Percentiles rank a stretch among this genome's conserved stretches.
These are phyloP conservation scores for Chromobotia macracanthus DNA, from an alignment of 2,797 vertebrate species.

Conservation along the genomic window DNA sequence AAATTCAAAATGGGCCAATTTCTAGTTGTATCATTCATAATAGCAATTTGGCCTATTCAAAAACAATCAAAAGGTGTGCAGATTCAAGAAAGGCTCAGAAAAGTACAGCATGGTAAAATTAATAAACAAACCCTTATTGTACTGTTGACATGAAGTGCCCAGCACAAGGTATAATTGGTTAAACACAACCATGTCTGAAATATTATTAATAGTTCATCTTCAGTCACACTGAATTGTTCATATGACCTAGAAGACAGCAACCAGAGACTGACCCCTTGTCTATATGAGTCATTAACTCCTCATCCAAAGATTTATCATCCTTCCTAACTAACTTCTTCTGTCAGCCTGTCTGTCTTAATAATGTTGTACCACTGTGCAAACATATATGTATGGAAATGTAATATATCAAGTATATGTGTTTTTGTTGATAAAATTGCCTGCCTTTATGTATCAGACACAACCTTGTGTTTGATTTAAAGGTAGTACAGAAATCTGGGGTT, in stretches of 20 bases:
- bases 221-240: background rate
- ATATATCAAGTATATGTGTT: no score
- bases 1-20: no score
- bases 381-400: background rate
- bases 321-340: constrained; percentile 31
- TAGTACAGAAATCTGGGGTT: background rate
- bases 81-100: no score
- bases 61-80: no score
- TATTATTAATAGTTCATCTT: background rate
- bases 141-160: no score
- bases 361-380: constrained; percentile 23
- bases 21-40: no score
- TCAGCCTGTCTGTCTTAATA: constrained; percentile 51
- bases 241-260: constrained; percentile 36
- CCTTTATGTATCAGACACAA: background rate
- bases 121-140: no score
- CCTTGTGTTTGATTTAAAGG: background rate
- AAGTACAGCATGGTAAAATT: no score
- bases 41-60: no score
- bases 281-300: constrained; percentile 55
- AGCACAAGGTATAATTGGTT: no score
- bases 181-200: background rate
- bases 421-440: no score
- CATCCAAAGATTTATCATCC: constrained; percentile 53
- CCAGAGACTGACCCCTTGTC: constrained; percentile 45